These are phyloP conservation scores for Vulpes lagopus DNA, from an alignment of 2,113 vertebrate species.

Conservation along the genomic window DNA sequence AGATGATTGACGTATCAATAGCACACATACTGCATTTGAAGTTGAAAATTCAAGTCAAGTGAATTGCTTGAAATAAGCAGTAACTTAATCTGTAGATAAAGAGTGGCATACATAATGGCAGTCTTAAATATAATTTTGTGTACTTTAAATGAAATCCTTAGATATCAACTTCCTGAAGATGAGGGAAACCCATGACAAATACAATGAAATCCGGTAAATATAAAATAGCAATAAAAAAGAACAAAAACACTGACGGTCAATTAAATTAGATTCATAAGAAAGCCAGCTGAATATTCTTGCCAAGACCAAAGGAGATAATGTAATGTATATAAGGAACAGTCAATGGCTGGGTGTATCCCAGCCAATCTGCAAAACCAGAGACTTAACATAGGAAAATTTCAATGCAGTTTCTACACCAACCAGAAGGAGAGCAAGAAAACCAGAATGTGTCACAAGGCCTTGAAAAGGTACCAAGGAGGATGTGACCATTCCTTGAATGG, in stretches of 20 bases:
- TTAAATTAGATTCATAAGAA: not conserved
- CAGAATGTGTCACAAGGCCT: not conserved
- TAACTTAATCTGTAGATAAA: not conserved
- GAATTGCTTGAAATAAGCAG: slow-evolving; percentile 7
- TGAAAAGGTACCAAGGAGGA: not conserved
- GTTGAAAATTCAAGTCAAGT: not conserved
- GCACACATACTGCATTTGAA: not conserved
- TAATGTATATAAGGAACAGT: not conserved
- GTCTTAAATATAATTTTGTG: not conserved
- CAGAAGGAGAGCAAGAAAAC: not conserved
- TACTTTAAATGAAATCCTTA: not conserved
- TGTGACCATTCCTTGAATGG: not conserved
- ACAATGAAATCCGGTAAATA: not conserved
- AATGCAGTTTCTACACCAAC: not conserved
- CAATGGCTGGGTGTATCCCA: not conserved
- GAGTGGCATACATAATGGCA: not conserved
- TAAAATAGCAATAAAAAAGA: not conserved
- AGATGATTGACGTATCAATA: not conserved
- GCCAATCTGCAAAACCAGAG: not conserved
- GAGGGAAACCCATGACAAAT: not conserved
- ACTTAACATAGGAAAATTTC: not conserved
- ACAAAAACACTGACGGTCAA: not conserved
- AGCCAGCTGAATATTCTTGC: not conserved
- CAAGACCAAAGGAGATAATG: not conserved
- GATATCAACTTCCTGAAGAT: not conserved